These are phyloP conservation scores for Crenuchus spilurus DNA, from an alignment of 2,797 vertebrate genomes.

Conservation along the genomic window DNA sequence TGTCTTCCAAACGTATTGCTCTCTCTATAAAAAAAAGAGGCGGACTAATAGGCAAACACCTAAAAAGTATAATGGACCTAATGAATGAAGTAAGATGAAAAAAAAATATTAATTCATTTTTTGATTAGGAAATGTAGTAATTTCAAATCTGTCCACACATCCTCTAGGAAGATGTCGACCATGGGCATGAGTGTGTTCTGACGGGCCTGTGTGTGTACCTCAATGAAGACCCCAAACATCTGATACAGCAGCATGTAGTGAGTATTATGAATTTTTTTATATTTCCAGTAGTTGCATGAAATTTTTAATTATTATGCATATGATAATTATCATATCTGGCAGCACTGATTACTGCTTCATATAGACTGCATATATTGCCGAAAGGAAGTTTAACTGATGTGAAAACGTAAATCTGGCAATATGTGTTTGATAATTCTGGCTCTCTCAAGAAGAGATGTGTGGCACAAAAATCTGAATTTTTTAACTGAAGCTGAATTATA, in stretches of 20 bases:
- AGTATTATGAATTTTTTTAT: slow-evolving; percentile 10
- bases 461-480: too few species aligned
- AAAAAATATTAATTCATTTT: background rate
- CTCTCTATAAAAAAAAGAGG: slow-evolving; percentile 39
- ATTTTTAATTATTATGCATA: slow-evolving; percentile 7
- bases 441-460: background rate
- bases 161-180: slow-evolving; percentile 13
- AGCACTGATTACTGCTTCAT: background rate
- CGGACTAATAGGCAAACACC: slow-evolving; percentile 31
- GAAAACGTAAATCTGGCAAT: background rate
- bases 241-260: slow-evolving; percentile 21
- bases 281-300: background rate
- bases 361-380: slow-evolving; percentile 5
- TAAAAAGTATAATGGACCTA: slow-evolving; percentile 14
- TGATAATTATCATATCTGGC: background rate
- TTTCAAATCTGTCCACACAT: background rate
- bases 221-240: slow-evolving; percentile 22
- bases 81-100: slow-evolving; percentile 25
- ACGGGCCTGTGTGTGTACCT: slow-evolving; percentile 28
- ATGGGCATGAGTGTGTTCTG: slow-evolving; percentile 16
- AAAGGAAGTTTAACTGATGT: background rate
- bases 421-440: background rate
- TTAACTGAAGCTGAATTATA: background rate
- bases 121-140: background rate
- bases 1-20: slow-evolving; percentile 8